A percentile compares a stretch with the other conserved stretches of the same genome.
phyloP scores from a whole-genome alignment of 2,797 vertebrate genomes.

The Sebastes diploproa region DNA sequence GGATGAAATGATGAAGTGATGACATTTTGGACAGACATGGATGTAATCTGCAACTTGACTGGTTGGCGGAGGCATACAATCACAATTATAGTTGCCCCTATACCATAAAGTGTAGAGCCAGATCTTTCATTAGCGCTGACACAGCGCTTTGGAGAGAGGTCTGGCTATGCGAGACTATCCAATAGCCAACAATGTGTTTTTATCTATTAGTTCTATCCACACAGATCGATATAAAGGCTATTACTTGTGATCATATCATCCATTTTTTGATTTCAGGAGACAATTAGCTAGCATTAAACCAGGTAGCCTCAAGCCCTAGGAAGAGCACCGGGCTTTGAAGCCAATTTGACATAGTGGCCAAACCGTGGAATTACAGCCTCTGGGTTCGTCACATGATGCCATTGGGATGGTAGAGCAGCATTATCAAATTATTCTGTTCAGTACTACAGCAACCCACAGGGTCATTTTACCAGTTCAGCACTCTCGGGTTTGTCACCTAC shows the following conservation, averaged over 20 bases:
- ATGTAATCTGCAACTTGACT: too few relatives aligned
- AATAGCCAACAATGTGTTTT: not conserved
- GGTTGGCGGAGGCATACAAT: not conserved
- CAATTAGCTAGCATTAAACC: not conserved
- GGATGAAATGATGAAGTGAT: too few relatives aligned
- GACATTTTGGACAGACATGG: not conserved
- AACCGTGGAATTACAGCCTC: not conserved
- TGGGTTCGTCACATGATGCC: not conserved
- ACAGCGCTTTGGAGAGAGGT: not conserved
- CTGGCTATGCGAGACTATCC: not conserved
- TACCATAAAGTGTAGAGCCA: not conserved
- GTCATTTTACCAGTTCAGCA: slow-evolving; percentile 20
- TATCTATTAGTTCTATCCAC: not conserved
- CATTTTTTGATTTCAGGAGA: not conserved
- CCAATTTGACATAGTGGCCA: not conserved
- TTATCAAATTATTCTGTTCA: not conserved
- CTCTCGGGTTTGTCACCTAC: slow-evolving; percentile 32
- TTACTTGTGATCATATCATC: too few relatives aligned
- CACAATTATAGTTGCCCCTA: not conserved
- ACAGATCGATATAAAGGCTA: too few relatives aligned
- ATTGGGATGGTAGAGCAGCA: not conserved
- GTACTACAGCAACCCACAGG: not conserved
- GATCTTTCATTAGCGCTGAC: not conserved
- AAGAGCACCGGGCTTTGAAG: not conserved
- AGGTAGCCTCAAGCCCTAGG: not conserved